Conservation (phyloP, 2,113 vertebrate genomes). For the Tenrec ecaudatus region DNA sequence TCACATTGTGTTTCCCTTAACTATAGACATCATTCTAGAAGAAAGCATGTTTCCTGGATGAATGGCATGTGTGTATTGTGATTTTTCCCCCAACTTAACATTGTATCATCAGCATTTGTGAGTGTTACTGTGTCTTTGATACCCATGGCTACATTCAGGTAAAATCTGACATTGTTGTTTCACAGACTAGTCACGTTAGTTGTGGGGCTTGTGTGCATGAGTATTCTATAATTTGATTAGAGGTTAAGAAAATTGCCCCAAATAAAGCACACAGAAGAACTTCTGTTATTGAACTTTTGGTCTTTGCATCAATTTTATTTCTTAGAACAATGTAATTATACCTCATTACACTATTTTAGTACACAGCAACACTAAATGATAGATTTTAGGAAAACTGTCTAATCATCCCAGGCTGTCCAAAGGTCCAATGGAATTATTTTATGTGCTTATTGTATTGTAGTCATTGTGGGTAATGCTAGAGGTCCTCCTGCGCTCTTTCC, state of each 20-base stretch:
- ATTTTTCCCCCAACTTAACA: background rate
- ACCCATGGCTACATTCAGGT: background rate
- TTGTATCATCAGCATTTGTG: background rate
- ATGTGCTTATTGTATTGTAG: constrained; percentile 56
- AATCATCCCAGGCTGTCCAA: background rate
- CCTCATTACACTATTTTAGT: background rate
- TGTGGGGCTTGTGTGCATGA: background rate
- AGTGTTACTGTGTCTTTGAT: background rate
- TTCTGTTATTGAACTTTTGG: background rate
- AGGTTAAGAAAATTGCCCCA: background rate
- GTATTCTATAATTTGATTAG: background rate
- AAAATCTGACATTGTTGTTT: background rate
- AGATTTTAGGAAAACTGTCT: background rate
- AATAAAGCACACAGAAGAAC: background rate
- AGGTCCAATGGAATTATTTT: constrained; percentile 53
- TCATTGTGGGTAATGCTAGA: constrained; percentile 51
- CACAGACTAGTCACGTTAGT: too few species aligned
- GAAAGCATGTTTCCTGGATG: background rate
- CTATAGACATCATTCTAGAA: background rate
- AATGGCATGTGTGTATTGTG: background rate
- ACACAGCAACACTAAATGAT: background rate
- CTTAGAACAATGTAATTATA: background rate
- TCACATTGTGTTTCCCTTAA: background rate
- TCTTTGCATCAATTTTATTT: background rate
- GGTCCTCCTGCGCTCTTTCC: constrained; percentile 28